Conservation (phyloP, 2,797 vertebrate species). For the Clangula hyemalis region DNA sequence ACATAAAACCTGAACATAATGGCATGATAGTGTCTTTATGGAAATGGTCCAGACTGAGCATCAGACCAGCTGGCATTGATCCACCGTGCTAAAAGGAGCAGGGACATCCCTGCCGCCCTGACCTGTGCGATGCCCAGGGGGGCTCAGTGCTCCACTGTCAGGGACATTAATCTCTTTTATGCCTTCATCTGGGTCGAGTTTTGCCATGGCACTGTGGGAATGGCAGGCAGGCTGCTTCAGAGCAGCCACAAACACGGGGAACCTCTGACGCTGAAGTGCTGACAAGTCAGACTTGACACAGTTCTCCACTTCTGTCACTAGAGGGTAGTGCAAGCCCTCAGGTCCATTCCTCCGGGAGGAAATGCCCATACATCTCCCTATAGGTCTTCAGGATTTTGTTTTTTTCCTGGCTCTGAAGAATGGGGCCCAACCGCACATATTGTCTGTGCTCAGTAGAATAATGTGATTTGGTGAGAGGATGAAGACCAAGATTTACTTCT, state of each 20-base stretch:
- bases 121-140: neutral
- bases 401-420: neutral
- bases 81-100: neutral
- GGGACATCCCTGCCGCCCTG: neutral
- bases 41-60: neutral
- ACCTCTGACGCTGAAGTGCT: neutral
- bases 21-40: neutral
- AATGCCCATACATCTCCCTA: neutral
- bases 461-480: neutral
- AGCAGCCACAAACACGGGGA: neutral
- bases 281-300: neutral
- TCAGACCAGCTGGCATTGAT: neutral
- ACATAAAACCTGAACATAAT: conserved; percentile 7
- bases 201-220: neutral
- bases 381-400: neutral
- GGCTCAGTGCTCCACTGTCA: neutral
- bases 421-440: neutral
- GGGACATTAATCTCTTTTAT: neutral
- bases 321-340: conserved; percentile 63
- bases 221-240: neutral
- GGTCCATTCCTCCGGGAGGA: neutral
- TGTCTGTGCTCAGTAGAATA: neutral
- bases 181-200: neutral
- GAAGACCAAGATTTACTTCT: neutral
- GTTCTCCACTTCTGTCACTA: conserved; percentile 58